These are phyloP conservation scores for Takifugu bimaculatus DNA, from an alignment of 2,113 vertebrate genomes.

Conservation along the genomic window DNA sequence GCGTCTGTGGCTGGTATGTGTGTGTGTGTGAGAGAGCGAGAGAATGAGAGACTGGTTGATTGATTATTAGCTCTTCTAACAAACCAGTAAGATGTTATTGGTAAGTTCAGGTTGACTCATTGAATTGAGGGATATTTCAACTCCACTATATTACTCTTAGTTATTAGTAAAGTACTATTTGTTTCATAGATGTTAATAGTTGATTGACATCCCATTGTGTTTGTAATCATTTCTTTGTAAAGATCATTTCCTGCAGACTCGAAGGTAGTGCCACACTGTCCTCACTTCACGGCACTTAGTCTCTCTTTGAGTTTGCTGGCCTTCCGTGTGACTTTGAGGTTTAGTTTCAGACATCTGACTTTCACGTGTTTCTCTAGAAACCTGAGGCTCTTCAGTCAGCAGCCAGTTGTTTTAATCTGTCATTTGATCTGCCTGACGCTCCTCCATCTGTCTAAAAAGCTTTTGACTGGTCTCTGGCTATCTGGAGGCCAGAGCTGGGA, in stretches of 20 bases:
- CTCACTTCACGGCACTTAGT: neutral
- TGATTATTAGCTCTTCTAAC: neutral
- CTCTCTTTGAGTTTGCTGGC: neutral
- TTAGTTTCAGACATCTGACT: neutral
- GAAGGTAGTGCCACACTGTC: neutral
- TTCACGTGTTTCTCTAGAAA: neutral
- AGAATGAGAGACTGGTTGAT: slow-evolving; percentile 16
- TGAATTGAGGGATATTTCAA: neutral
- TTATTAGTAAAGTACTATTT: too few relatives aligned
- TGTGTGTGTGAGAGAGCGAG: slow-evolving; percentile 11
- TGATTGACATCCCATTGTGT: too few relatives aligned
- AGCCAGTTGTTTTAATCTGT: slow-evolving; percentile 15
- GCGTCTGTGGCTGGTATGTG: slow-evolving; percentile 24
- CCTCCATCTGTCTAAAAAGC: slow-evolving; percentile 28
- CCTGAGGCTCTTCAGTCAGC: neutral
- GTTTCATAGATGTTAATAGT: too few relatives aligned
- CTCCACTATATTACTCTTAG: too few relatives aligned
- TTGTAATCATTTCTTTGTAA: too few relatives aligned
- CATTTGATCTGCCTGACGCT: slow-evolving; percentile 21
- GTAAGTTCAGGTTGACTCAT: neutral
- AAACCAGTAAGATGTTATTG: neutral
- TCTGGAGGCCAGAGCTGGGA: neutral
- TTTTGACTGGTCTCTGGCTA: slow-evolving; percentile 13
- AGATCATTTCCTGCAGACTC: neutral
- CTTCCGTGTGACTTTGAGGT: neutral